Conservation (phyloP, 1,140 invertebrate species). For the Magallana angulata region DNA sequence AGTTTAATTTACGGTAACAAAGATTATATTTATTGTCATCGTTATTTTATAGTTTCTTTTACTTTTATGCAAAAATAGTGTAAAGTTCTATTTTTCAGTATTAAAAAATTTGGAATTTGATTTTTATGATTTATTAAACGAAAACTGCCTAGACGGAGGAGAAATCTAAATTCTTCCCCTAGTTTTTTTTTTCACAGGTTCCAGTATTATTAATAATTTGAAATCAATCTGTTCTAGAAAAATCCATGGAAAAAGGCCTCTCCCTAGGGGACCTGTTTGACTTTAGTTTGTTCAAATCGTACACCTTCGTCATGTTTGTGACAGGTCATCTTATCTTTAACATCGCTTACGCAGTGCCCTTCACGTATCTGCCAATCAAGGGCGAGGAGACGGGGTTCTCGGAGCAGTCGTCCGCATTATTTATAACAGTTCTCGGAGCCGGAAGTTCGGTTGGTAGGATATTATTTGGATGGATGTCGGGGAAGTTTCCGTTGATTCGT, state of each 20-base stretch:
- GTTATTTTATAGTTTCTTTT: no score
- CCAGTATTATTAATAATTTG: no score
- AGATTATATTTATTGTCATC: no score
- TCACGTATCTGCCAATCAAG: slow-evolving; percentile 5
- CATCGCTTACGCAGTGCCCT: not conserved
- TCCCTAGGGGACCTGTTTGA: not conserved
- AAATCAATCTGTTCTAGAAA: not conserved
- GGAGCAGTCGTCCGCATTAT: not conserved
- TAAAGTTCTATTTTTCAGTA: no score
- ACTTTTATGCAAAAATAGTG: no score
- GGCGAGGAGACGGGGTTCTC: not conserved
- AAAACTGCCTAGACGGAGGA: no score
- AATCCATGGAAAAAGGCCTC: not conserved
- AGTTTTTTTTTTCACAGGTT: no score
- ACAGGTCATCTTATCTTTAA: not conserved
- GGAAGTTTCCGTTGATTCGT: not conserved
- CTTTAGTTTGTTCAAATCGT: slow-evolving; percentile 1
- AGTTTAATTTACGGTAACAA: no score
- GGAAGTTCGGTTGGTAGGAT: not conserved
- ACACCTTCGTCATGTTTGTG: not conserved
- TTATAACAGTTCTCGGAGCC: not conserved
- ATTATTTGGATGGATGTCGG: not conserved
- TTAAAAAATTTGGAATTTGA: no score
- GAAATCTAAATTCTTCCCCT: no score
- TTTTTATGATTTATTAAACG: no score